Evolutionary conservation across 2,888 invertebrate genomes (phyloP).

Genomic region (Melieria omissa): DNA sequence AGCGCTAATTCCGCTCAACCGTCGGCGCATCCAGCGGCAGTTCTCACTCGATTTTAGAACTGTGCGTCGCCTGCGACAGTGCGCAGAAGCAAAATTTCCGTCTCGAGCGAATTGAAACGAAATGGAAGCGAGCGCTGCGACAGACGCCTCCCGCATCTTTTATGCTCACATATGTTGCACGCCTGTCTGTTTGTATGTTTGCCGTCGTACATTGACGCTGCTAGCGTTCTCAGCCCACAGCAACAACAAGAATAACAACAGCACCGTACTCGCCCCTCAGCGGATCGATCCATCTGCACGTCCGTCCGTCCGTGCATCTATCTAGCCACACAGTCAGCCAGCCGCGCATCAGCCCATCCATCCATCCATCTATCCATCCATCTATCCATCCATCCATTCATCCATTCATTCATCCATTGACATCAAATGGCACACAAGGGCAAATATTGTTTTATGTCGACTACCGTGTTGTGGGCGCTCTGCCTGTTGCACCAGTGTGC

Average conservation of each 20-base stretch:
- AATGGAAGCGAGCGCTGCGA: slow-evolving; percentile 9
- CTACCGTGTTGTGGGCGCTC: slow-evolving; percentile 29
- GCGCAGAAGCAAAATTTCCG: neutral
- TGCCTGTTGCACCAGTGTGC: too few relatives aligned
- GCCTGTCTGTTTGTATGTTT: neutral
- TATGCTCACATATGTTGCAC: slow-evolving; percentile 8
- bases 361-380: too few relatives aligned
- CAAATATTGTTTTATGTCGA: slow-evolving; percentile 56
- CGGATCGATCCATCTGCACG: neutral
- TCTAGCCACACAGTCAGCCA: too few relatives aligned
- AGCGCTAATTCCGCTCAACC: too few relatives aligned
- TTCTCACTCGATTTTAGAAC: slow-evolving; percentile 19
- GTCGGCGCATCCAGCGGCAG: too few relatives aligned
- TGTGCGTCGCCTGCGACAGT: too few relatives aligned
- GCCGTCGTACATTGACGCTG: slow-evolving; percentile 7
- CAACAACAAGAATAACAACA: too few relatives aligned
- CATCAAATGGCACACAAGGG: slow-evolving; percentile 51
- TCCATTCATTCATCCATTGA: neutral
- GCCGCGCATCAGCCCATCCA: neutral
- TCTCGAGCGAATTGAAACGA: neutral
- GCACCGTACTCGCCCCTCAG: neutral
- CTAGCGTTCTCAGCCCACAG: slow-evolving; percentile 9
- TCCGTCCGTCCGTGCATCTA: neutral
- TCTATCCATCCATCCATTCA: too few relatives aligned
- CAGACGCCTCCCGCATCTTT: slow-evolving; percentile 41